Evolutionary conservation across 1,140 invertebrate species (phyloP).

Genomic region (Tetraneura akinire): DNA sequence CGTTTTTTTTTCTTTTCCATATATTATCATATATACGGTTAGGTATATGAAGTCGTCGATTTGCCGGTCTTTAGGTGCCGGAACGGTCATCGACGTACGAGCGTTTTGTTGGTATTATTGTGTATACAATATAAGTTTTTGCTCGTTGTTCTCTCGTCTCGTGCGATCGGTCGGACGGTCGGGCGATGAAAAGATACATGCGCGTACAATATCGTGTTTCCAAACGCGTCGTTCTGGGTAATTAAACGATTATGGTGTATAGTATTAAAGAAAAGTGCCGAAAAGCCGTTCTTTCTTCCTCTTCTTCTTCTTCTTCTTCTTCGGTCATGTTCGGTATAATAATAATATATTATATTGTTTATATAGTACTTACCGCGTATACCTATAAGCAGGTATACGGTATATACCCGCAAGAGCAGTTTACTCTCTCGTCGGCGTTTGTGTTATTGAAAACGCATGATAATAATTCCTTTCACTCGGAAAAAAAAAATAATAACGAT

Average conservation of each 20-base stretch:
- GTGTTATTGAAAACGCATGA: constrained; percentile 46
- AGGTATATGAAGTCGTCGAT: constrained; percentile 11
- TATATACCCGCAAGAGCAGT: too few species aligned
- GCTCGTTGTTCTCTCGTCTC: not conserved
- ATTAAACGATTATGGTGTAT: constrained; percentile 28
- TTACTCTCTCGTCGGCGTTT: not conserved
- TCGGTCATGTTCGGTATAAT: too few species aligned
- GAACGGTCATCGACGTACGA: not conserved
- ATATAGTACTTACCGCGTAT: too few species aligned
- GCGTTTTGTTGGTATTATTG: too few species aligned
- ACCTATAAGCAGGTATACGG: too few species aligned
- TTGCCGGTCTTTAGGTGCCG: constrained; percentile 11
- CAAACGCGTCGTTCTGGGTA: not conserved
- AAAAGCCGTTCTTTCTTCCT: constrained; percentile 42
- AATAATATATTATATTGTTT: too few species aligned
- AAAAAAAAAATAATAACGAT: constrained; percentile 31
- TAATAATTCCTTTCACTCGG: constrained; percentile 47
- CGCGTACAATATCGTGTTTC: not conserved
- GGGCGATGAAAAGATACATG: not conserved
- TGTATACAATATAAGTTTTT: constrained; percentile 3
- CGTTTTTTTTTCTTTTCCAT: not conserved
- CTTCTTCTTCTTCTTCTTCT: too few species aligned
- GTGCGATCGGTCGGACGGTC: not conserved
- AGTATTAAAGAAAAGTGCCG: constrained; percentile 41
- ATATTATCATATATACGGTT: not conserved